Percentiles rank a stretch among this genome's conserved stretches.
phyloP scores from a whole-genome alignment of 1,140 invertebrate genomes.

The Caligus rogercresseyi region DNA sequence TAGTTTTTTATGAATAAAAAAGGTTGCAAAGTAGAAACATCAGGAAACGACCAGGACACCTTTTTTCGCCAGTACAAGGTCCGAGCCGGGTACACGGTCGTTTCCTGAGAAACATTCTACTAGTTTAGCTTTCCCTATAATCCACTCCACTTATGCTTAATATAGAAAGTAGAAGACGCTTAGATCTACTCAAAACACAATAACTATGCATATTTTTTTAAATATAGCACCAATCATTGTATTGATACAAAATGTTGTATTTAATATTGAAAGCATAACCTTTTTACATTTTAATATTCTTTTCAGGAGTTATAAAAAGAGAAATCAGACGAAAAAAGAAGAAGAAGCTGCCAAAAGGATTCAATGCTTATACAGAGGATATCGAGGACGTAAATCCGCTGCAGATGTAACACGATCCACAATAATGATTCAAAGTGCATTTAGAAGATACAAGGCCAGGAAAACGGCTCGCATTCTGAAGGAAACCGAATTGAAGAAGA shows the following conservation, averaged over 20 bases:
- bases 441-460: not conserved
- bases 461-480: not conserved
- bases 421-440: not conserved
- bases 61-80: too few species aligned
- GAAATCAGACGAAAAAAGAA: not conserved
- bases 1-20: too few species aligned
- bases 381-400: constrained; percentile 30
- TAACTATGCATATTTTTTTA: too few species aligned
- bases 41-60: too few species aligned
- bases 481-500: not conserved
- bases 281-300: not conserved
- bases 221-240: too few species aligned
- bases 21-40: too few species aligned
- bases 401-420: not conserved
- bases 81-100: too few species aligned
- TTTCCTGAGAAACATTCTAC: too few species aligned
- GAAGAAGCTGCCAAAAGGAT: constrained; percentile 48
- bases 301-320: not conserved
- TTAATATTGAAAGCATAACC: not conserved
- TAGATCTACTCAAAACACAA: too few species aligned
- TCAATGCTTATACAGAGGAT: constrained; percentile 53
- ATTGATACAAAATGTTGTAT: not conserved
- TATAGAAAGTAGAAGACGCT: too few species aligned
- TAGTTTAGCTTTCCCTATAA: too few species aligned
- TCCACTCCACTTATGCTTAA: too few species aligned